Evolutionary conservation across 2,888 invertebrate species (phyloP).

Genomic region (Phyllotreta striolata): DNA sequence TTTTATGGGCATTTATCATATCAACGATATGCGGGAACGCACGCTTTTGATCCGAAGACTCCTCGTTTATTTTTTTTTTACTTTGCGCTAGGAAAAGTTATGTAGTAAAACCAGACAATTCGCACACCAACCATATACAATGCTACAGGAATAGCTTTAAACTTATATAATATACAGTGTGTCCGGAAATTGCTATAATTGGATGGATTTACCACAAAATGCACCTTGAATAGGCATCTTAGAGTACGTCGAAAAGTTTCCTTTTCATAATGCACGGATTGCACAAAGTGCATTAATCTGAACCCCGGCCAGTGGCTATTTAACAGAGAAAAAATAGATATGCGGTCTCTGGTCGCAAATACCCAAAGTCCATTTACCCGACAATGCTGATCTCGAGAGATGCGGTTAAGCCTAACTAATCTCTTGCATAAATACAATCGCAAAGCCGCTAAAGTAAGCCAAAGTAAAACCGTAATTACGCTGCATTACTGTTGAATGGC

Average conservation of each 20-base stretch:
- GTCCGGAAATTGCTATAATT: too few relatives aligned
- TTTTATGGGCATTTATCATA: conserved; percentile 43
- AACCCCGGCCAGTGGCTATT: conserved; percentile 1
- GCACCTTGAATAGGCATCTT: too few relatives aligned
- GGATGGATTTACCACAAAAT: too few relatives aligned
- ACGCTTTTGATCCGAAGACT: background rate
- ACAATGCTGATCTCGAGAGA: conserved; percentile 18
- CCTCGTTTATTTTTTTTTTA: too few relatives aligned
- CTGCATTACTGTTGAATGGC: conserved; percentile 37
- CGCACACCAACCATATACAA: too few relatives aligned
- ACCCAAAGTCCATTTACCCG: conserved; percentile 42
- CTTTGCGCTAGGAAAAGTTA: too few relatives aligned
- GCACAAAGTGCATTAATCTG: conserved; percentile 24
- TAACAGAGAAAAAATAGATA: conserved; percentile 17
- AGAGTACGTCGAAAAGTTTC: too few relatives aligned
- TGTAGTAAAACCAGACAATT: too few relatives aligned
- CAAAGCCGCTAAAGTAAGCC: conserved; percentile 40
- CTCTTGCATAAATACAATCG: conserved; percentile 49
- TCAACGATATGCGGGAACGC: conserved; percentile 33
- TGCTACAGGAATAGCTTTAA: too few relatives aligned
- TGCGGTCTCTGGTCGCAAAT: conserved; percentile 31
- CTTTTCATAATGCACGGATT: too few relatives aligned
- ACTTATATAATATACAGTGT: too few relatives aligned
- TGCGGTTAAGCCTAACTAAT: conserved; percentile 49
- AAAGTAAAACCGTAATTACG: conserved; percentile 45